phyloP scores from a whole-genome alignment of 2,113 vertebrate species.

The Chunga burmeisteri region DNA sequence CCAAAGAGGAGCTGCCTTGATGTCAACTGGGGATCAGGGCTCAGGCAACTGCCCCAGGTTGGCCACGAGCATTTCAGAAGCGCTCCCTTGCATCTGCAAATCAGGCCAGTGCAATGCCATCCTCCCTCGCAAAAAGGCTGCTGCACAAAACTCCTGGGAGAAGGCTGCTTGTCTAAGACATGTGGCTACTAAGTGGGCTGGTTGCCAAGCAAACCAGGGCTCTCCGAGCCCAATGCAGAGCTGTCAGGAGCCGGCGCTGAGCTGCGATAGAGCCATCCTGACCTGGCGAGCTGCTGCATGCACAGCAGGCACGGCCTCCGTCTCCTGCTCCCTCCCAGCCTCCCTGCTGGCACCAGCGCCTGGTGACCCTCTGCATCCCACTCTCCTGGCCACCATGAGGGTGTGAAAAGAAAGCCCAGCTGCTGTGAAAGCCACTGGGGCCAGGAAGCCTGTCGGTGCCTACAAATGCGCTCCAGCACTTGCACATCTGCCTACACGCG shows the following conservation, averaged over 20 bases:
- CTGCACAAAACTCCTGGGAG: background rate
- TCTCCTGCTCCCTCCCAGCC: background rate
- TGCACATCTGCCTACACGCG: accelerated
- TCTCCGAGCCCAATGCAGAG: background rate
- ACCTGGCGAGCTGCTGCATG: background rate
- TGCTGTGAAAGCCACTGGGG: background rate
- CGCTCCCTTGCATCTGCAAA: background rate
- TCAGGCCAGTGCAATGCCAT: background rate
- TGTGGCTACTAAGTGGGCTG: background rate
- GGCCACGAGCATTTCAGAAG: background rate
- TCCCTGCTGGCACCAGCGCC: background rate
- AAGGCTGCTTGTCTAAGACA: background rate
- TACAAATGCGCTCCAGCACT: background rate
- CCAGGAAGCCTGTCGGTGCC: background rate
- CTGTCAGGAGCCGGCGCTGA: background rate
- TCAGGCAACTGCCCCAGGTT: accelerated
- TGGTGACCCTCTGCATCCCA: background rate
- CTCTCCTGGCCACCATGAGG: accelerated
- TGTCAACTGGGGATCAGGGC: background rate
- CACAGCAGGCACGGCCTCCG: background rate
- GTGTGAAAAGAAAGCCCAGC: background rate
- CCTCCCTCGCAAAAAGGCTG: background rate
- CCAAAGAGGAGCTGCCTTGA: background rate
- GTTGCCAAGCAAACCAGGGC: background rate
- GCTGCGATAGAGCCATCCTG: background rate